phyloP scores from a whole-genome alignment of 1,140 invertebrate genomes.

The Physella acuta region DNA sequence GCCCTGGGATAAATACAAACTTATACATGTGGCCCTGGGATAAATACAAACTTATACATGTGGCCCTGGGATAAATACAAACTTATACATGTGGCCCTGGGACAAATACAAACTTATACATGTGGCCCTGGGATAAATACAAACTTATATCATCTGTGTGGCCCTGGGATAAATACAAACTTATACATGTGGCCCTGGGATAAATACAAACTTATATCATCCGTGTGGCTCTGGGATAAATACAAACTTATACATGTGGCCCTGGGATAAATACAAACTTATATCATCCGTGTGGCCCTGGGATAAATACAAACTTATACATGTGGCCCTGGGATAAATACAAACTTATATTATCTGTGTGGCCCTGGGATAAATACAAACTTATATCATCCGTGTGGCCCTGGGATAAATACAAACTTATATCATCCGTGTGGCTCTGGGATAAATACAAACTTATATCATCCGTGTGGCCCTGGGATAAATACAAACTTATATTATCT shows the following conservation, averaged over 20 bases:
- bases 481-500: slow-evolving; percentile 76
- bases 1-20: slow-evolving; percentile 66
- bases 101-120: slow-evolving; percentile 89
- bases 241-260: too few relatives aligned
- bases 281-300: slow-evolving; percentile 91
- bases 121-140: slow-evolving; percentile 73
- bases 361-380: slow-evolving; percentile 69
- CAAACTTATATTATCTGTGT: slow-evolving; percentile 89
- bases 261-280: too few relatives aligned
- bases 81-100: too few relatives aligned
- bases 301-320: slow-evolving; percentile 31
- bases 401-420: slow-evolving; percentile 68
- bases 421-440: slow-evolving; percentile 87
- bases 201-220: slow-evolving; percentile 91
- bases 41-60: slow-evolving; percentile 86
- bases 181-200: too few relatives aligned
- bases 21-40: too few relatives aligned
- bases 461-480: slow-evolving; percentile 81
- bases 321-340: too few relatives aligned
- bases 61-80: slow-evolving; percentile 71
- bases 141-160: slow-evolving; percentile 86
- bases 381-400: slow-evolving; percentile 92
- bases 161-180: slow-evolving; percentile 66
- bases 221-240: slow-evolving; percentile 77
- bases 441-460: slow-evolving; percentile 71